A percentile compares a stretch with the other conserved stretches of the same genome.
These are phyloP conservation scores for Zaprionus davidi DNA, from an alignment of 1,140 invertebrate species.

Conservation along the genomic window DNA sequence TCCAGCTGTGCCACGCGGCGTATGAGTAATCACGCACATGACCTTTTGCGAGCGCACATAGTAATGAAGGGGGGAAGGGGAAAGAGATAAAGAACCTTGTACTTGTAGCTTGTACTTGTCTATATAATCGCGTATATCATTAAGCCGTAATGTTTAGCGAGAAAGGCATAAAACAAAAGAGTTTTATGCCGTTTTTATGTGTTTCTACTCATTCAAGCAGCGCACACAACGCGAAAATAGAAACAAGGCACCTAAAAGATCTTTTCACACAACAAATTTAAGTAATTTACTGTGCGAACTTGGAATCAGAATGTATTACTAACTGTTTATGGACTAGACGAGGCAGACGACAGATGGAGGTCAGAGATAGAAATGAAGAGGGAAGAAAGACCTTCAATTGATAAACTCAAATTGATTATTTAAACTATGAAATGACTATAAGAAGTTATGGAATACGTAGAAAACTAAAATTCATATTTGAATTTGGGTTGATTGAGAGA, in stretches of 20 bases:
- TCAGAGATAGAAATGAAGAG: not conserved
- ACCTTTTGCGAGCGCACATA: slow-evolving; percentile 54
- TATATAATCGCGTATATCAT: slow-evolving; percentile 24
- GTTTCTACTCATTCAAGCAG: slow-evolving; percentile 33
- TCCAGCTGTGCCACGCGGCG: slow-evolving; percentile 38
- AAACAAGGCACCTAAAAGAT: slow-evolving; percentile 7
- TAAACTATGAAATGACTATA: no score
- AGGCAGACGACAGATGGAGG: not conserved
- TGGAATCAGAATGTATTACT: not conserved
- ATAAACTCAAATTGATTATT: slow-evolving; percentile 1
- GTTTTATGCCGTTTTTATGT: slow-evolving; percentile 12
- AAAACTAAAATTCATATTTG: no score
- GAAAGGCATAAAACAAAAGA: slow-evolving; percentile 50
- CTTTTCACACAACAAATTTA: slow-evolving; percentile 61
- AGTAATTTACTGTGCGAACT: slow-evolving; percentile 52
- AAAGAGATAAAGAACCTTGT: slow-evolving; percentile 36
- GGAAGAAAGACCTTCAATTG: not conserved
- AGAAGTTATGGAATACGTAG: no score
- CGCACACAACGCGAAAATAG: slow-evolving; percentile 38
- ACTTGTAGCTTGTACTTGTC: slow-evolving; percentile 22
- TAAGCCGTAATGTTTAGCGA: slow-evolving; percentile 36
- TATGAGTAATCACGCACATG: slow-evolving; percentile 78
- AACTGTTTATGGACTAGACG: not conserved
- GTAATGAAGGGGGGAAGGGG: not conserved
- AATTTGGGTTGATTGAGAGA: slow-evolving; percentile 16